Conservation (phyloP, 2,797 vertebrate genomes). For the Phalanger gymnotis region DNA sequence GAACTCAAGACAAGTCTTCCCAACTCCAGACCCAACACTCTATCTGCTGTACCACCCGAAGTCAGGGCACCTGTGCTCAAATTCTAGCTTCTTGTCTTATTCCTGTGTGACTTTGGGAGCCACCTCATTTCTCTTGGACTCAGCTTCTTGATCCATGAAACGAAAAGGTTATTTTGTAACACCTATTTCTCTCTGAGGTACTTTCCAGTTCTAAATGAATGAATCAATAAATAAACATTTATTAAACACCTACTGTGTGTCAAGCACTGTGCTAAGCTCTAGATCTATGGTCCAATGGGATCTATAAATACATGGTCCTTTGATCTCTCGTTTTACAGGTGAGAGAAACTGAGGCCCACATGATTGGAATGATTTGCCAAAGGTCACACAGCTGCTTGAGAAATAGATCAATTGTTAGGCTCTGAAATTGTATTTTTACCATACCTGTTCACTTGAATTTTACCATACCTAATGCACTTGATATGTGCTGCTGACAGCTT, state of each 20-base stretch:
- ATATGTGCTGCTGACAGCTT: neutral
- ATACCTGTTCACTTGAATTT: neutral
- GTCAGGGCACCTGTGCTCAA: neutral
- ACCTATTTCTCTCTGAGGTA: neutral
- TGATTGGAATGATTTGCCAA: neutral
- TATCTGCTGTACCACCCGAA: neutral
- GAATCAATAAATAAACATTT: neutral
- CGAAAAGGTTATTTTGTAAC: neutral
- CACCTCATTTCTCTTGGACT: neutral
- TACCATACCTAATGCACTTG: neutral
- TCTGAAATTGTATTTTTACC: neutral
- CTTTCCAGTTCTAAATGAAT: neutral
- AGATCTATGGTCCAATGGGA: neutral
- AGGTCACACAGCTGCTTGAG: neutral
- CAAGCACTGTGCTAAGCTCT: neutral
- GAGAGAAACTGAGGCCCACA: neutral
- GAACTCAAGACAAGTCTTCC: neutral
- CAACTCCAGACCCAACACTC: neutral
- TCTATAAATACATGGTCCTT: neutral
- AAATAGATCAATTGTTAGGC: neutral
- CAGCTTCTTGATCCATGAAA: neutral
- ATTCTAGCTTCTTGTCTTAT: neutral
- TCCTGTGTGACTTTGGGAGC: neutral
- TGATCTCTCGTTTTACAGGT: neutral
- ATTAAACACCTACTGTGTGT: neutral